Percentiles rank a stretch among this genome's conserved stretches.
These are phyloP conservation scores for Conistra vaccinii DNA, from an alignment of 2,888 invertebrate genomes.

Conservation along the genomic window DNA sequence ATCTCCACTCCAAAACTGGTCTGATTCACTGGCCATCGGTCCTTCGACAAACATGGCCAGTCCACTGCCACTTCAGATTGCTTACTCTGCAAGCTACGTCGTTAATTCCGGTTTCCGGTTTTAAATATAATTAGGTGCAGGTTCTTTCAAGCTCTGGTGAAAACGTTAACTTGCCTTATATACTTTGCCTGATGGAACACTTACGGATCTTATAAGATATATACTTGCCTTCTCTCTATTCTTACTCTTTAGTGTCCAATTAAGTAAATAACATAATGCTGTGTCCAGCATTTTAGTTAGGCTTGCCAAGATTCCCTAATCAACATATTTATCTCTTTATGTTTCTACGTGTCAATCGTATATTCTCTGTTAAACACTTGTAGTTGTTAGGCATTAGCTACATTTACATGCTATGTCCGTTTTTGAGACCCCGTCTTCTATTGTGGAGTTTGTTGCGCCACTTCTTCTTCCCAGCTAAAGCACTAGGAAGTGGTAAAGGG, in stretches of 20 bases:
- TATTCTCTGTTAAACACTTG: not conserved
- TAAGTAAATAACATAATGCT: not conserved
- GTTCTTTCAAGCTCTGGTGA: not conserved
- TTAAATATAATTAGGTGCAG: not conserved
- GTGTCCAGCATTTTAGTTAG: not conserved
- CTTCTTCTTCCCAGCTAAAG: too few relatives aligned
- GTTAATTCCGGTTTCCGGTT: not conserved
- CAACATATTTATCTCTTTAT: not conserved
- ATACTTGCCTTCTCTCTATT: not conserved
- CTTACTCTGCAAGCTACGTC: not conserved
- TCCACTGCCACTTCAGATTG: not conserved
- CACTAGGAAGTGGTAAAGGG: too few relatives aligned
- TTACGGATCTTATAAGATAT: not conserved
- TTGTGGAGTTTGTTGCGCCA: too few relatives aligned
- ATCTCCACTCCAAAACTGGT: not conserved
- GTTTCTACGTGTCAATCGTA: not conserved
- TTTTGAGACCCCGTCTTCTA: not conserved
- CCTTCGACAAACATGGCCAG: not conserved
- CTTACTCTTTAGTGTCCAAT: not conserved
- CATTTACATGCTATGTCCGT: not conserved
- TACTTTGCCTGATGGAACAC: not conserved
- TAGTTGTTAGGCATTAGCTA: not conserved
- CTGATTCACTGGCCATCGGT: too few relatives aligned
- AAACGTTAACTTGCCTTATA: not conserved
- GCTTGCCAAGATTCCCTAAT: conserved; percentile 3